These are phyloP conservation scores for Ectobius pallidus DNA, from an alignment of 2,888 invertebrate genomes.

Conservation along the genomic window DNA sequence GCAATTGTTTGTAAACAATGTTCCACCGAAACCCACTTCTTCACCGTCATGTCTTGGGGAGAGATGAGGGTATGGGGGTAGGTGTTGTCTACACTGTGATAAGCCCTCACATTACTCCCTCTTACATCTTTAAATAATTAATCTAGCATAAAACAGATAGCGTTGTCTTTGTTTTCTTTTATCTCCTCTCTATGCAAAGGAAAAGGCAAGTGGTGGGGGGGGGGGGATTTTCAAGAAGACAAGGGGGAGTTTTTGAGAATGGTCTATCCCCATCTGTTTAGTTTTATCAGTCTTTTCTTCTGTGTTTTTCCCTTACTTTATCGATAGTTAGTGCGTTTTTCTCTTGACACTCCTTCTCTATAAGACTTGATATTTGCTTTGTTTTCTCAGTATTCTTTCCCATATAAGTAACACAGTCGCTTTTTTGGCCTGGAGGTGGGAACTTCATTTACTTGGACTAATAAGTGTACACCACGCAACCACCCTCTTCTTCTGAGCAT, in stretches of 20 bases:
- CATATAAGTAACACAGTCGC: too few species aligned
- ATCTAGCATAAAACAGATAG: slow-evolving; percentile 45
- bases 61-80: too few species aligned
- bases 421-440: too few species aligned
- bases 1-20: too few species aligned
- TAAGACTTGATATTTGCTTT: too few species aligned
- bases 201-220: slow-evolving; percentile 1
- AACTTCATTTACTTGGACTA: slow-evolving; percentile 40
- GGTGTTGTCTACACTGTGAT: not conserved
- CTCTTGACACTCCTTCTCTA: too few species aligned
- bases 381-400: too few species aligned
- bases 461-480: too few species aligned
- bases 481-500: too few species aligned
- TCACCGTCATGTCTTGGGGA: too few species aligned
- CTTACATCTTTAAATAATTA: slow-evolving; percentile 43
- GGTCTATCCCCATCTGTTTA: slow-evolving; percentile 1
- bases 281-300: not conserved
- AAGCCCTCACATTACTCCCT: slow-evolving; percentile 22
- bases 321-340: not conserved
- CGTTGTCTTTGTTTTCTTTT: slow-evolving; percentile 43
- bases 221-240: not conserved
- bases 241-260: not conserved
- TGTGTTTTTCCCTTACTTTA: not conserved
- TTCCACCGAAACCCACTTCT: too few species aligned
- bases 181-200: slow-evolving; percentile 26